Evolutionary conservation across 2,113 vertebrate species (phyloP).

Genomic region (Myiagra hebetior): DNA sequence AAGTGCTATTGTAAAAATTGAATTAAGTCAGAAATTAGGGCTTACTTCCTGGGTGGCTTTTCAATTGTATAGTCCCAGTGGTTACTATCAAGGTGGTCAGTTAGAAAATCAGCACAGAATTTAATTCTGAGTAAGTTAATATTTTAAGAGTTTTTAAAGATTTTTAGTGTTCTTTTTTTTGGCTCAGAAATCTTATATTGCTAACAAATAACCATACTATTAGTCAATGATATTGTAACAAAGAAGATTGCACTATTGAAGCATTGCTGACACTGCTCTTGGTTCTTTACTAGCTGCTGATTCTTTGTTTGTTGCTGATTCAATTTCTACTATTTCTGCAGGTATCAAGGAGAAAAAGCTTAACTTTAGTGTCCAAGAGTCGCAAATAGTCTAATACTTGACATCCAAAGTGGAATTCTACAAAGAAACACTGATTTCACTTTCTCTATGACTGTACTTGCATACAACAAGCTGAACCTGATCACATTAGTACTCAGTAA

Average conservation of each 20-base stretch:
- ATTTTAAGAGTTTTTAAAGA: not conserved
- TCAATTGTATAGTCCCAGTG: not conserved
- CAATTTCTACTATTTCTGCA: not conserved
- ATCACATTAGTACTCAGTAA: not conserved
- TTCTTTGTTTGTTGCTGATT: constrained; percentile 3
- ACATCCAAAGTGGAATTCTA: not conserved
- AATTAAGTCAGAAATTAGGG: not conserved
- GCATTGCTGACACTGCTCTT: not conserved
- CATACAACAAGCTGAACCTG: not conserved
- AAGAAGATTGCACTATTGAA: not conserved
- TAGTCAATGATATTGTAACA: not conserved
- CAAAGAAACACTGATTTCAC: constrained; percentile 6
- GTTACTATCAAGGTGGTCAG: not conserved
- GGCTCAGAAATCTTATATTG: not conserved
- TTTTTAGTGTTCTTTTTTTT: not conserved
- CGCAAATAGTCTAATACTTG: not conserved
- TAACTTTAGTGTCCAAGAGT: not conserved
- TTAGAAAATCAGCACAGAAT: not conserved
- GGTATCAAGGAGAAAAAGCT: not conserved
- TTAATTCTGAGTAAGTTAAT: not conserved
- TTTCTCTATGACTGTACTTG: not conserved
- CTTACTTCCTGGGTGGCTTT: not conserved
- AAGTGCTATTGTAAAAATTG: not conserved
- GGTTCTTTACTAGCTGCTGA: not conserved
- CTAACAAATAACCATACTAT: not conserved